Conservation (phyloP, 1,140 invertebrate species). For the Orius insidiosus region DNA sequence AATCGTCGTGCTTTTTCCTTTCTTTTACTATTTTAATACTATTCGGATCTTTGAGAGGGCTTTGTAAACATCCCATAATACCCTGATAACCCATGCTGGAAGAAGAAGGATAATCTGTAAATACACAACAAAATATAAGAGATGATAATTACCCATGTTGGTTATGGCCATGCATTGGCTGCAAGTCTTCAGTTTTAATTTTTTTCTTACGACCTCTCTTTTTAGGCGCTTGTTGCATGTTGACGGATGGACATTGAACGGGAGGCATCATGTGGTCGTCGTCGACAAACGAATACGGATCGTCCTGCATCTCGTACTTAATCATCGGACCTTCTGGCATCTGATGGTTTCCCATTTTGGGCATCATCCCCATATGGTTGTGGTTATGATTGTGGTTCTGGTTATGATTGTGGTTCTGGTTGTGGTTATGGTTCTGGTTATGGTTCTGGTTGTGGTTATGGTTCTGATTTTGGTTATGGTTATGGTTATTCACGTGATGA, state of each 20-base stretch:
- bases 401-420: slow-evolving; percentile 25
- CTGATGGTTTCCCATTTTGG: slow-evolving; percentile 14
- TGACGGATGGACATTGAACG: slow-evolving; percentile 24
- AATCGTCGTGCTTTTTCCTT: slow-evolving; percentile 90
- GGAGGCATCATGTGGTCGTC: slow-evolving; percentile 33
- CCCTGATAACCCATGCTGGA: slow-evolving; percentile 18
- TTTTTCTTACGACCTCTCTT: slow-evolving; percentile 70
- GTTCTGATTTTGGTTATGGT: slow-evolving; percentile 25
- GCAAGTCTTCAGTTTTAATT: slow-evolving; percentile 32
- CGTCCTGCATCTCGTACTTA: slow-evolving; percentile 45
- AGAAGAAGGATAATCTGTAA: slow-evolving; percentile 9
- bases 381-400: slow-evolving; percentile 16
- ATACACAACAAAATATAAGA: not conserved
- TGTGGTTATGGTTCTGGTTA: slow-evolving; percentile 22
- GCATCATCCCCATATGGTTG: slow-evolving; percentile 20
- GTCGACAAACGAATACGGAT: slow-evolving; percentile 67
- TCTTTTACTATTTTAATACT: slow-evolving; percentile 48
- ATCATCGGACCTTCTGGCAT: slow-evolving; percentile 28
- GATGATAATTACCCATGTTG: slow-evolving; percentile 4
- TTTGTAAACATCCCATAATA: slow-evolving; percentile 14
- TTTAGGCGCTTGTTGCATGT: slow-evolving; percentile 49
- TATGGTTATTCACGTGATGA: slow-evolving; percentile 15
- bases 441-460: slow-evolving; percentile 21
- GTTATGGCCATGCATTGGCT: slow-evolving; percentile 6
- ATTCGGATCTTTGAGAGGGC: slow-evolving; percentile 18